These are phyloP conservation scores for Erythrocebus patas DNA, from an alignment of 2,113 vertebrate species.

Conservation along the genomic window DNA sequence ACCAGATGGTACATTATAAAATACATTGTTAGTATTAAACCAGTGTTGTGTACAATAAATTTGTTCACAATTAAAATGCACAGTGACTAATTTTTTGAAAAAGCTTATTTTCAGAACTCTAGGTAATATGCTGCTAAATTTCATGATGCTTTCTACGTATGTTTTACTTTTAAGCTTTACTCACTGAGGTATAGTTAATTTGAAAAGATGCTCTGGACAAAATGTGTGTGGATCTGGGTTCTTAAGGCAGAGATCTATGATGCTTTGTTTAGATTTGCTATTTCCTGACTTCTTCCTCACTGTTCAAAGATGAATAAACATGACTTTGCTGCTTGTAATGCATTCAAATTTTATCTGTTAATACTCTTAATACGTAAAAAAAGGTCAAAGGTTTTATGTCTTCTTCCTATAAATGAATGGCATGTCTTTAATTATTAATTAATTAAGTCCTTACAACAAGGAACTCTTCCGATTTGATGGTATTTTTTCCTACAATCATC, in stretches of 20 bases:
- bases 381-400: background rate
- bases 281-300: background rate
- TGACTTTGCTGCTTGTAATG: background rate
- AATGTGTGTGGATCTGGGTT: background rate
- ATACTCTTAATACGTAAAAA: background rate
- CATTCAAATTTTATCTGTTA: background rate
- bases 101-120: conserved; percentile 18
- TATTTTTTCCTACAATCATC: background rate
- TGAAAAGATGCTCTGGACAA: background rate
- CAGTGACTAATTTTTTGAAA: background rate
- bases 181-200: background rate
- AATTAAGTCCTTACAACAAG: background rate
- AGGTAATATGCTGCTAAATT: background rate
- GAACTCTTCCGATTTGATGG: background rate
- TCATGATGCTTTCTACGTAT: background rate
- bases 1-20: conserved; percentile 41
- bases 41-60: background rate
- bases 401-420: background rate
- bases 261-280: background rate
- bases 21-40: background rate
- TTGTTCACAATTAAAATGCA: conserved; percentile 47
- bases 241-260: background rate
- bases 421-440: background rate
- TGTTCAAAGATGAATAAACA: background rate
- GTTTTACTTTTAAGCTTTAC: background rate